phyloP scores from a whole-genome alignment of 2,113 vertebrate species.

The Orientallactaga bullata region DNA sequence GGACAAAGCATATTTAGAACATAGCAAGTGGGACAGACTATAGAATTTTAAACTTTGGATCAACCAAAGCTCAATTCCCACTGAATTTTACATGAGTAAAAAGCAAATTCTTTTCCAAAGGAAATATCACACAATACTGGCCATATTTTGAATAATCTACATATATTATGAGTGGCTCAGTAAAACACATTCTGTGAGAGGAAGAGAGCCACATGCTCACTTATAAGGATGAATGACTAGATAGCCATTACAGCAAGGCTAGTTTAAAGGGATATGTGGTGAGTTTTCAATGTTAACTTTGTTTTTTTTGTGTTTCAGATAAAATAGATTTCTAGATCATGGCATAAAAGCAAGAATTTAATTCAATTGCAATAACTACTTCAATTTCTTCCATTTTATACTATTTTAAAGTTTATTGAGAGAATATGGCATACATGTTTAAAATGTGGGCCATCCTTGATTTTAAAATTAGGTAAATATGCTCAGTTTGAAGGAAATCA shows the following conservation, averaged over 20 bases:
- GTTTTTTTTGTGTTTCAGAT: conserved; percentile 23
- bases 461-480: conserved; percentile 50
- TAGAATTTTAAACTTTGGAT: conserved; percentile 11
- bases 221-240: not conserved
- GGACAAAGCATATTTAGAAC: not conserved
- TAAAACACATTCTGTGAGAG: not conserved
- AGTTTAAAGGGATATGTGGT: not conserved
- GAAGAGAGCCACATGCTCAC: not conserved
- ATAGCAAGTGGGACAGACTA: not conserved
- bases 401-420: conserved; percentile 45
- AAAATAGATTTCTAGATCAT: conserved; percentile 30
- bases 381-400: conserved; percentile 33
- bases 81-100: conserved; percentile 46
- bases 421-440: conserved; percentile 3
- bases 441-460: conserved; percentile 41
- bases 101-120: conserved; percentile 24
- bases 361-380: not conserved
- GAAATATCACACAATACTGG: not conserved
- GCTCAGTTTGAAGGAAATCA: conserved; percentile 11
- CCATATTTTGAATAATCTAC: conserved; percentile 18
- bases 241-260: not conserved
- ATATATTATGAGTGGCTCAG: not conserved
- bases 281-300: not conserved
- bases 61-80: not conserved
- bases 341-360: conserved; percentile 35